Percentiles rank a stretch among this genome's conserved stretches.
Conservation (phyloP, 2,113 vertebrate species). For the Boulengeromyrus knoepffleri region DNA sequence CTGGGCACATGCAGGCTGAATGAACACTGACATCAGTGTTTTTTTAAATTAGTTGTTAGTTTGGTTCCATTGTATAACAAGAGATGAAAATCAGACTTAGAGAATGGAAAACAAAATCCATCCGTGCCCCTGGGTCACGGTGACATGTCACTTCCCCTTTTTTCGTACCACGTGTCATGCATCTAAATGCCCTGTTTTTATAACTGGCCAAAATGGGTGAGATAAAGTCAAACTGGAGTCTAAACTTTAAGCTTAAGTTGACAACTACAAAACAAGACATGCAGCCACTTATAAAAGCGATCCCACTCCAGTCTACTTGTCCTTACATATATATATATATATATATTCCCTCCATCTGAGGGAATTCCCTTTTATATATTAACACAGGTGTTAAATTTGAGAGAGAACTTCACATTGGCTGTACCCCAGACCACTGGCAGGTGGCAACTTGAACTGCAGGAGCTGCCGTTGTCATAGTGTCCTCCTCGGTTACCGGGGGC, state of each 20-base stretch:
- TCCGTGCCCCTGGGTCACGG: not conserved
- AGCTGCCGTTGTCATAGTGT: not conserved
- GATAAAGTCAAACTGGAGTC: not conserved
- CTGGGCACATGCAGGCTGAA: not conserved
- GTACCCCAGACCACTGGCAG: not conserved
- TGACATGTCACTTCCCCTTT: not conserved
- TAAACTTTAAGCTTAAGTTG: not conserved
- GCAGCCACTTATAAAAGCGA: not conserved
- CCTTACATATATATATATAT: not conserved
- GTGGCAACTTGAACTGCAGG: not conserved
- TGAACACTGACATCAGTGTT: not conserved
- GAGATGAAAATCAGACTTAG: not conserved
- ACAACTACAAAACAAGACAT: slow-evolving; percentile 1
- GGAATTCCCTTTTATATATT: not conserved
- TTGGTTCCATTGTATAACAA: not conserved
- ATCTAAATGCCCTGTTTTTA: not conserved
- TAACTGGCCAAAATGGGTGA: not conserved
- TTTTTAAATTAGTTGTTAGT: not conserved
- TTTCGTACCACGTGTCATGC: not conserved
- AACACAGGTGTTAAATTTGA: not conserved
- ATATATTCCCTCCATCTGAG: not conserved
- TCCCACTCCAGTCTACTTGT: not conserved
- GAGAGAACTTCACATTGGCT: not conserved
- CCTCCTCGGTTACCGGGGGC: not conserved
- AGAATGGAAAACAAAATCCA: not conserved